Evolutionary conservation across 2,797 vertebrate species (phyloP).

Genomic region (Hemitrygon akajei): DNA sequence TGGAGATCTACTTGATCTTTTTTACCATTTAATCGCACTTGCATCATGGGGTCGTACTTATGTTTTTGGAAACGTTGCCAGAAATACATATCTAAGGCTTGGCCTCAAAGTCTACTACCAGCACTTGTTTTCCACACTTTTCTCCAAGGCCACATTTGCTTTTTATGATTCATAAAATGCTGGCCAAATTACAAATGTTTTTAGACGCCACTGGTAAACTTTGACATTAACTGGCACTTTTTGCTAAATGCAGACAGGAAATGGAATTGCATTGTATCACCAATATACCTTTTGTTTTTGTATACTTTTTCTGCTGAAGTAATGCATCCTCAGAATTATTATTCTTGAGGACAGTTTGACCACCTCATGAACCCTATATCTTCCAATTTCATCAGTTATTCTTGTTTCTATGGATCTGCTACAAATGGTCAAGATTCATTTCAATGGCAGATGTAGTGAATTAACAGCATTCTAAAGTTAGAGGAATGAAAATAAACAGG

Average conservation of each 20-base stretch:
- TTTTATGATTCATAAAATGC: too few species aligned
- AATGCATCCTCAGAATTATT: not conserved
- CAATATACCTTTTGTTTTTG: not conserved
- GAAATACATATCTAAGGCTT: too few species aligned
- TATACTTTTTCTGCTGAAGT: not conserved
- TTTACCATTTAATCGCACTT: too few species aligned
- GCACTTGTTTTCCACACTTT: too few species aligned
- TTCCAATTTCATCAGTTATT: not conserved
- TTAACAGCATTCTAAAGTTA: not conserved
- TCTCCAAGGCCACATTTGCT: too few species aligned
- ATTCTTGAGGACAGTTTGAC: not conserved
- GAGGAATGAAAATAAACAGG: not conserved
- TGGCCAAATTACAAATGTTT: too few species aligned
- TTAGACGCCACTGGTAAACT: not conserved
- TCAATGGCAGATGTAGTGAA: not conserved
- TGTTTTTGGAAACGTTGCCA: too few species aligned
- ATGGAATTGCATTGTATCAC: not conserved
- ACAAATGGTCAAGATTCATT: not conserved
- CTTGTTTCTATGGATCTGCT: not conserved
- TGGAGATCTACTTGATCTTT: too few species aligned
- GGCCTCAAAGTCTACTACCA: too few species aligned
- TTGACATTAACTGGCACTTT: not conserved
- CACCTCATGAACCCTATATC: not conserved
- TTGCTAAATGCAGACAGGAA: slow-evolving; percentile 8
- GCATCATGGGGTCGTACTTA: too few species aligned